Base-by-base conservation (phyloP, 2,797 vertebrate genomes). In the Molossus molossus region DNA sequence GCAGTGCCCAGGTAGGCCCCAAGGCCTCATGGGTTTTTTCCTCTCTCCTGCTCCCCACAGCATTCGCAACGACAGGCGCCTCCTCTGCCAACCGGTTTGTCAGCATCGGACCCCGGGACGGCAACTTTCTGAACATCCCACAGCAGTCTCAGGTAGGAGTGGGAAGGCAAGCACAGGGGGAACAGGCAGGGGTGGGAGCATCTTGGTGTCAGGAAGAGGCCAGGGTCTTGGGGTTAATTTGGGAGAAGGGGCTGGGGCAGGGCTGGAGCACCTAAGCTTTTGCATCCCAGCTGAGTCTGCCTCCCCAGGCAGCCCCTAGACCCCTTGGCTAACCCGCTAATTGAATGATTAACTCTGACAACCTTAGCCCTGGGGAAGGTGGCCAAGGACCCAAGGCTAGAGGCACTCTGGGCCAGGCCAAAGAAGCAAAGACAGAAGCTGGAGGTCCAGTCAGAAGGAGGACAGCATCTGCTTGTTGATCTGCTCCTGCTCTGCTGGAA, bases 31-130 rank as follows among this genome's bases (percentile, higher is more conserved):
- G 9, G 86, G 76, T 88, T 81, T 94, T 84, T 87, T 73, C 94
- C 90, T 97, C 96, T 97, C 70, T 82, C 96, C 94, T 85, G 72
- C 93, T 79, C 96, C 98, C 97, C 90, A 87, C 97, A 99, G 99
- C 99, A 99, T 99, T 99, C 99, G 98, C 99, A 99, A 98, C 99
- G 99, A 98, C 99, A 99, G 99, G 99, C 99, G 98, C 99, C 99
- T 98, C 99, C 99, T 98, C 99, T 99, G 99, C 99, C 99, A 99
- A 99, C 99, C 99, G 99, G 99, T 99, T 99, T 99, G 99, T 99
- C 99, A 98, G 99, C 99, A 99, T 99, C 99, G 99, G 99, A 99
- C 99, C 99, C 99, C 99, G 99, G 99, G 99, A 99, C 99, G 98
- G 98, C 98, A 99, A 99, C 99, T 99, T 99, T 99, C 99, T 99